A percentile compares a stretch with the other conserved stretches of the same genome.
Conservation (phyloP, 2,113 vertebrate species). For the Nannospalax galili region DNA sequence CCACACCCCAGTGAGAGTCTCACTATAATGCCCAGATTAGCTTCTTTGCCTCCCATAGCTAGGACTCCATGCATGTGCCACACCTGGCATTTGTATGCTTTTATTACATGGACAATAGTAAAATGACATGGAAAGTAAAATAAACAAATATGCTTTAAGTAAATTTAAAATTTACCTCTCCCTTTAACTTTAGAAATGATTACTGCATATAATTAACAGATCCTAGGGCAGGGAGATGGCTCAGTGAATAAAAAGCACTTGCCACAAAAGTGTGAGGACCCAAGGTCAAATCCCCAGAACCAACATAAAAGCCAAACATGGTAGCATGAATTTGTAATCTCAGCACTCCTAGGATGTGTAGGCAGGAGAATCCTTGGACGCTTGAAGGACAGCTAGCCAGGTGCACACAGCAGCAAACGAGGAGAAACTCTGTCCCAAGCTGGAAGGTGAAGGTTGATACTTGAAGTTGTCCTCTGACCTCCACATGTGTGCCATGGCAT, state of each 20-base stretch:
- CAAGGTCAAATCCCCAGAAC: not conserved
- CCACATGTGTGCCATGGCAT: too few species aligned
- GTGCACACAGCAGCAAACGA: not conserved
- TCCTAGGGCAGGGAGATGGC: too few species aligned
- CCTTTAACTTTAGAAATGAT: not conserved
- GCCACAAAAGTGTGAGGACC: not conserved
- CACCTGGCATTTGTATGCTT: not conserved
- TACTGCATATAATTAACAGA: not conserved
- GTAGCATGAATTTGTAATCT: not conserved
- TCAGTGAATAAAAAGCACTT: not conserved
- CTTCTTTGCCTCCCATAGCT: not conserved
- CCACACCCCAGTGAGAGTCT: not conserved
- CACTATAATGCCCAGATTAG: not conserved
- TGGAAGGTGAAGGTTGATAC: too few species aligned
- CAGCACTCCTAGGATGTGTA: too few species aligned
- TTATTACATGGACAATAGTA: not conserved
- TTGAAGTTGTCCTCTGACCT: too few species aligned
- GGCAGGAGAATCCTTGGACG: not conserved
- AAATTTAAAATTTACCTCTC: not conserved
- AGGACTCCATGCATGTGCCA: not conserved
- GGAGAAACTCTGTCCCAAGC: too few species aligned
- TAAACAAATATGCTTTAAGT: constrained; percentile 15
- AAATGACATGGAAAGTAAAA: constrained; percentile 50
- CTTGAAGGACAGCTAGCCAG: not conserved
- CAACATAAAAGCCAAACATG: not conserved